phyloP scores from a whole-genome alignment of 37 sponge, comb jelly and placozoan species.

The Halisarca cf. caerulea region DNA sequence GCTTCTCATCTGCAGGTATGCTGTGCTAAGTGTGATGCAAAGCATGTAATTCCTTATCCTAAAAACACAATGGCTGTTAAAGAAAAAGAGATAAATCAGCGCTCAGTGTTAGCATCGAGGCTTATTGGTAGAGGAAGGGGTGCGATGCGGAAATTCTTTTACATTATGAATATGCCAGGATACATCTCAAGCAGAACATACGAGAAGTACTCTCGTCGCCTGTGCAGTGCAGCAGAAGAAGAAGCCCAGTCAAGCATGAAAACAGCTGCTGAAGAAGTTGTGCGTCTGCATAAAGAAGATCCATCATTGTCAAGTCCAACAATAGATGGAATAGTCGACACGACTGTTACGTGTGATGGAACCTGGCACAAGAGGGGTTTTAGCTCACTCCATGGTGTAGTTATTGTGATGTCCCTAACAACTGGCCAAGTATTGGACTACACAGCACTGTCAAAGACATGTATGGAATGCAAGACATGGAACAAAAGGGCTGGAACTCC shows the following conservation, averaged over 20 bases:
- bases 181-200: conserved; percentile 4
- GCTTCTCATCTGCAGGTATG: too few relatives aligned
- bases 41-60: too few relatives aligned
- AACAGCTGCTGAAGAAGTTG: neutral
- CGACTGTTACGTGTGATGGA: neutral
- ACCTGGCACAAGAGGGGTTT: too few relatives aligned
- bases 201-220: neutral
- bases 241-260: neutral
- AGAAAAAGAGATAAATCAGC: too few relatives aligned
- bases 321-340: neutral
- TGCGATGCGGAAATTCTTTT: neutral
- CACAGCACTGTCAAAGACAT: too few relatives aligned
- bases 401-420: too few relatives aligned
- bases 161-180: neutral
- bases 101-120: neutral
- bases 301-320: neutral
- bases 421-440: too few relatives aligned
- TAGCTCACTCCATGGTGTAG: too few relatives aligned
- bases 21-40: too few relatives aligned
- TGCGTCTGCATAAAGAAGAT: neutral
- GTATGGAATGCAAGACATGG: too few relatives aligned
- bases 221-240: neutral
- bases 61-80: too few relatives aligned
- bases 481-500: too few relatives aligned
- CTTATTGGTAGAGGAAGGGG: conserved; percentile 2